phyloP scores from a whole-genome alignment of 2,797 vertebrate species.

The Danio jaintianensis region DNA sequence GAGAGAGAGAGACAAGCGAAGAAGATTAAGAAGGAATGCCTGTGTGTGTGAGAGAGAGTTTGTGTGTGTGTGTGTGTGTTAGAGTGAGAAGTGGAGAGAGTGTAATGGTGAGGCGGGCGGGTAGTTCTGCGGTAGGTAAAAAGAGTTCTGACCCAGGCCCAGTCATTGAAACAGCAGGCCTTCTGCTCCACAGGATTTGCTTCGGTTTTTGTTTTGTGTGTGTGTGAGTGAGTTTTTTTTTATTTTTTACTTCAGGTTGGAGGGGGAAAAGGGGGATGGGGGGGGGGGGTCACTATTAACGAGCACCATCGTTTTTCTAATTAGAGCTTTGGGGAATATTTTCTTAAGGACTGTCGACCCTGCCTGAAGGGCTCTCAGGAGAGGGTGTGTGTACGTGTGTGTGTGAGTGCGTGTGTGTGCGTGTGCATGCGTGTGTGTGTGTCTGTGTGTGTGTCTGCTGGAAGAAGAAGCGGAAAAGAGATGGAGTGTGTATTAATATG shows the following conservation, averaged over 20 bases:
- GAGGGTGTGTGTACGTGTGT: slow-evolving; percentile 35
- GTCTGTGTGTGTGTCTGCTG: slow-evolving; percentile 35
- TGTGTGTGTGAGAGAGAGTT: slow-evolving; percentile 60
- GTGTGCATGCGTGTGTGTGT: too few relatives aligned
- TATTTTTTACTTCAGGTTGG: slow-evolving; percentile 64
- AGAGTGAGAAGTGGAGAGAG: slow-evolving; percentile 59
- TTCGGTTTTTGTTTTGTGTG: slow-evolving; percentile 54
- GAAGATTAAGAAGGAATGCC: slow-evolving; percentile 43
- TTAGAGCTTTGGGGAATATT: slow-evolving; percentile 85
- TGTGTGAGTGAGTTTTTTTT: slow-evolving; percentile 22
- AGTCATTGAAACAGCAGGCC: slow-evolving; percentile 74
- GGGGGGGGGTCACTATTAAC: slow-evolving; percentile 71
- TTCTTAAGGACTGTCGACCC: slow-evolving; percentile 78
- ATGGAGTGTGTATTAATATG: slow-evolving; percentile 37
- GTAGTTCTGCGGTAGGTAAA: slow-evolving; percentile 85
- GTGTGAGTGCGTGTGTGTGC: slow-evolving; percentile 47
- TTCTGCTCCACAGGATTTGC: slow-evolving; percentile 69
- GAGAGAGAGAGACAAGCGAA: slow-evolving; percentile 24
- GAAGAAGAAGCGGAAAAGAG: slow-evolving; percentile 25
- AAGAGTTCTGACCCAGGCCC: slow-evolving; percentile 76
- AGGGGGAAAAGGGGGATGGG: background rate
- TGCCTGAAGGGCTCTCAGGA: slow-evolving; percentile 74
- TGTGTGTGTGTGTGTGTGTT: too few relatives aligned
- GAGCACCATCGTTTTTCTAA: slow-evolving; percentile 82
- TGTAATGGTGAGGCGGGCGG: slow-evolving; percentile 49